phyloP scores from a whole-genome alignment of 2,113 vertebrate genomes.

The Suricata suricatta region DNA sequence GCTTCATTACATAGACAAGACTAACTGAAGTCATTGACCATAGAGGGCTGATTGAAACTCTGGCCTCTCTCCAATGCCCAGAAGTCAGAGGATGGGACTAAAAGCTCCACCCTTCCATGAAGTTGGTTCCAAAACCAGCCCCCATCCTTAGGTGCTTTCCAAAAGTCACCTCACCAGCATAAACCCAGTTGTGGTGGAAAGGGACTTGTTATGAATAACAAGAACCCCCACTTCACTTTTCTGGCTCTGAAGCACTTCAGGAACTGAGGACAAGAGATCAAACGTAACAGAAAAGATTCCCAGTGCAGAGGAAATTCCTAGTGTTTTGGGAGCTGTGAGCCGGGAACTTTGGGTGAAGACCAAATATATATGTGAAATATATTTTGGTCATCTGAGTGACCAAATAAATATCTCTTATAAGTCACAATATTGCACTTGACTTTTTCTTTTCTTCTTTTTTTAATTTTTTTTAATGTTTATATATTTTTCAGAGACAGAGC shows the following conservation, averaged over 20 bases:
- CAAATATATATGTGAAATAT: not conserved
- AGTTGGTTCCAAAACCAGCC: not conserved
- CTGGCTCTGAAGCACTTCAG: not conserved
- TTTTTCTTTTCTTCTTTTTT: not conserved
- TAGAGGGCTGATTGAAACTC: not conserved
- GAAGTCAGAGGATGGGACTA: not conserved
- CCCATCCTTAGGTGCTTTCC: not conserved
- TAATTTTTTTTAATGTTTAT: too few species aligned
- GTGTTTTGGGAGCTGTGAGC: not conserved
- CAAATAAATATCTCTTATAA: not conserved
- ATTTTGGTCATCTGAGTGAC: not conserved
- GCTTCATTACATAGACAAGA: not conserved
- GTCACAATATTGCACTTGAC: not conserved
- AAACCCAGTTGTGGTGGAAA: not conserved
- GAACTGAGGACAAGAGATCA: not conserved
- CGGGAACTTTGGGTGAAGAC: not conserved
- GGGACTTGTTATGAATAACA: not conserved
- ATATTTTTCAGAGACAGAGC: too few species aligned
- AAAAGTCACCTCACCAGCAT: not conserved
- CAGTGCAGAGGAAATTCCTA: not conserved
- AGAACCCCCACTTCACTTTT: not conserved
- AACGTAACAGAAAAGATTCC: not conserved
- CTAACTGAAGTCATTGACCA: not conserved
- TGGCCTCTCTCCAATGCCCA: not conserved
- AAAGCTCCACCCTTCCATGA: not conserved